These are phyloP conservation scores for Ctenomys sociabilis DNA, from an alignment of 2,113 vertebrate genomes.

Conservation along the genomic window DNA sequence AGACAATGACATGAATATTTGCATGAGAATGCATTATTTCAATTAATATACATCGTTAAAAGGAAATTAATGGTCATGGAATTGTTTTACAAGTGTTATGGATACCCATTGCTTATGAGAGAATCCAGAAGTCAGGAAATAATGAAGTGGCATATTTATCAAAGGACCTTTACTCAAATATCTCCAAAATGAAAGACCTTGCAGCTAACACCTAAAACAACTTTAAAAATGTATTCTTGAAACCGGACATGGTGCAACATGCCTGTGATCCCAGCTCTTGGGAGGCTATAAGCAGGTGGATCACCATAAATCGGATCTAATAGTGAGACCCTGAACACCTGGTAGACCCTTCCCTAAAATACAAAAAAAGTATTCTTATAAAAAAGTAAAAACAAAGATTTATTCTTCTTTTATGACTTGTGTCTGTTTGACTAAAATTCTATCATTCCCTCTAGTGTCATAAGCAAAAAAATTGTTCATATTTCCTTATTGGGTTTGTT, in stretches of 20 bases:
- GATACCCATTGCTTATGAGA: background rate
- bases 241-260: no score
- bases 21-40: background rate
- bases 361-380: background rate
- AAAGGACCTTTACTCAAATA: background rate
- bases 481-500: background rate
- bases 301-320: no score
- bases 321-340: no score
- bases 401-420: background rate
- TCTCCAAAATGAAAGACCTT: background rate
- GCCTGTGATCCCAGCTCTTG: no score
- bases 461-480: background rate
- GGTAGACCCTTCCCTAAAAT: no score
- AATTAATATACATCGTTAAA: background rate
- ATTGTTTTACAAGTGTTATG: background rate
- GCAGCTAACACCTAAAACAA: background rate
- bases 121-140: background rate
- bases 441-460: background rate
- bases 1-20: background rate
- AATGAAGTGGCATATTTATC: background rate
- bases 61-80: background rate
- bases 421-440: background rate
- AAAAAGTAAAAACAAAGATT: background rate
- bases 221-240: background rate
- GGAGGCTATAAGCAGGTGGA: no score